Evolutionary conservation across 2,797 vertebrate genomes (phyloP), one percentile per base, ranked within the genome.

Genomic region (Lutjanus campechanus): DNA sequence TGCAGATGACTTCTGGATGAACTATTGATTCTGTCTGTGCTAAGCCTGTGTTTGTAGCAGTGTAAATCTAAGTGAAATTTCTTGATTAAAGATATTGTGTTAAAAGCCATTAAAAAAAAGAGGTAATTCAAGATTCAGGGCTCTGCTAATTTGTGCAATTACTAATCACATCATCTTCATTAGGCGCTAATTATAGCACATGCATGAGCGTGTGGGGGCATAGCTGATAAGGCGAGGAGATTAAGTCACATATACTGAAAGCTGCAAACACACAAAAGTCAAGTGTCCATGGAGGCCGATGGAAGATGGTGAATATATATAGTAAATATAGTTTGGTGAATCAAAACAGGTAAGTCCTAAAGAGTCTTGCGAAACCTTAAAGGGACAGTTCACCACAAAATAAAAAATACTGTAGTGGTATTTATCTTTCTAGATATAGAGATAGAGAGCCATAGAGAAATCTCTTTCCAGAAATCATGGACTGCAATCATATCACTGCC

Each of bases 151-250:
- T 74, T 81, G 61, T 74, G 72, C 49, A 84, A 73, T 79, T 79
- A 69, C 81, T 80, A 73, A 91, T 90, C 77, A 67, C 69, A 85
- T 77, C 59, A 69, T 85, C 71, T 87, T 61, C 58, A 70, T 83
- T 55, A 75, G 47, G 15, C 9, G 41, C 61, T 85, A 89, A 90
- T 86, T 91, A 88, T 61, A 89, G 73, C 66, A 43, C 74, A 56
- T 60, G 54, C 19, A 70, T 50, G 55, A 55, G 66, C 55, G 53
- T 75, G 53, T 19, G 19, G 40, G 47, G 68, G 77, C 69, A 51
- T 1, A 25, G 81, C 81, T 76, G 69, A 86, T 79, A 76, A 83
- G 22, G 4, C 12, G 15, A n/a, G 49, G 43, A 69, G 79, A 82
- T 88, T 64, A 79, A 72, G 51, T 73, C 44, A 65, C 75, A 79